A percentile compares a stretch with the other conserved stretches of the same genome.
Evolutionary conservation across 2,113 vertebrate species (phyloP).

Genomic region (Microcebus jonahi): DNA sequence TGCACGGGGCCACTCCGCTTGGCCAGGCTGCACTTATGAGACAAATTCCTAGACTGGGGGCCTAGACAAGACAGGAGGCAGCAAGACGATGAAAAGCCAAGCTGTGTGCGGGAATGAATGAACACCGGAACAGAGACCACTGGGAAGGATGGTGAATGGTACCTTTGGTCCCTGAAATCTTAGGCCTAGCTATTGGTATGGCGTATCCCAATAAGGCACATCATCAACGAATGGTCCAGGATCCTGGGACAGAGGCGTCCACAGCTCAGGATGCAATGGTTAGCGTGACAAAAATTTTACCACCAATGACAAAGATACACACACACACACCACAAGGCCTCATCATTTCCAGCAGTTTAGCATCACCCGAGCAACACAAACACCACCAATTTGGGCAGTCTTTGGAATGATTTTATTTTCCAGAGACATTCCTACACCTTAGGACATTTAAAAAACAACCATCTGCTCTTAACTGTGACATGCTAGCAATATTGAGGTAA

Average conservation of each 20-base stretch:
- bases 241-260: not conserved
- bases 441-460: not conserved
- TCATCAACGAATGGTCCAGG: not conserved
- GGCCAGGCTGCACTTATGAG: not conserved
- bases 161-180: not conserved
- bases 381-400: not conserved
- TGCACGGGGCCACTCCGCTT: not conserved
- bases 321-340: not conserved
- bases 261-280: not conserved
- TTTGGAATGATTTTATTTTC: not conserved
- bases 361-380: not conserved
- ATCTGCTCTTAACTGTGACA: not conserved
- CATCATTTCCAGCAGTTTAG: not conserved
- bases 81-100: not conserved
- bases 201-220: not conserved
- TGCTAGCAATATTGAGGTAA: not conserved
- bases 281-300: not conserved
- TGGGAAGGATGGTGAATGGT: not conserved
- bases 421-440: not conserved
- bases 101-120: not conserved
- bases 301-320: not conserved
- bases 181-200: not conserved
- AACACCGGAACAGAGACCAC: not conserved
- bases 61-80: not conserved
- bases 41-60: not conserved